Evolutionary conservation across 1,140 invertebrate genomes (phyloP), one percentile per base, ranked within the genome.

Genomic region (Neoseiulus cucumeris): DNA sequence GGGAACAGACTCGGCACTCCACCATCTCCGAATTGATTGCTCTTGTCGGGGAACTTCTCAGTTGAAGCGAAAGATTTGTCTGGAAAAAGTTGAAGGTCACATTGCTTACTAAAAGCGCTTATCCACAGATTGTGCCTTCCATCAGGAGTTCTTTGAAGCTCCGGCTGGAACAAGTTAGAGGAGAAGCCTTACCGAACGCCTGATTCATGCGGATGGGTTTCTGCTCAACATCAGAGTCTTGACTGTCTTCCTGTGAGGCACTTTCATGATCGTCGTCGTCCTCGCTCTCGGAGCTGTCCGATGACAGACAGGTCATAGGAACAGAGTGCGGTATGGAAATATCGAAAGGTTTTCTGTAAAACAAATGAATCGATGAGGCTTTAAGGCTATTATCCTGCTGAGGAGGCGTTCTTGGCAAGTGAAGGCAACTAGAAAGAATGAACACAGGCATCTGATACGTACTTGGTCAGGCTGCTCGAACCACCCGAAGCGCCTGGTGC

Each of bases 151-250:
- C 42, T n/a, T 7, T 4, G 45, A 47, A 14, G 45, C 28, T 14
- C 45, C 20, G 45, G 4, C 45, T 6, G 20, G 42, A 44, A 12
- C 42, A n/a, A n/a, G 42, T 44, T n/a, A 59, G 17, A 17, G 51
- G 33, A 2, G 9, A 25, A 25, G 14, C 14, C 51, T 25, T 59
- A 59, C 51, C 51, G 22, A 59, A 59, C 2, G 25, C 22, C 9
- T 12, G 4, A 9, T 39, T 59, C 51, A 59, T 59, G 14, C 51
- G 51, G 14, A 59, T 59, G 14, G 51, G 22, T 25, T 59, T 59
- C 22, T 59, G 51, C 51, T 59, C 51, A 33, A 59, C 51, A 20
- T 59, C 51, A 1, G 51, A 59, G 22, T 59, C 51, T 25, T 59
- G 51, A 25, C 51, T 59, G 14, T 59, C 51, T 20, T 59, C 51